Base-by-base conservation (phyloP, 2,888 invertebrate genomes). In the Philereme vetulata region DNA sequence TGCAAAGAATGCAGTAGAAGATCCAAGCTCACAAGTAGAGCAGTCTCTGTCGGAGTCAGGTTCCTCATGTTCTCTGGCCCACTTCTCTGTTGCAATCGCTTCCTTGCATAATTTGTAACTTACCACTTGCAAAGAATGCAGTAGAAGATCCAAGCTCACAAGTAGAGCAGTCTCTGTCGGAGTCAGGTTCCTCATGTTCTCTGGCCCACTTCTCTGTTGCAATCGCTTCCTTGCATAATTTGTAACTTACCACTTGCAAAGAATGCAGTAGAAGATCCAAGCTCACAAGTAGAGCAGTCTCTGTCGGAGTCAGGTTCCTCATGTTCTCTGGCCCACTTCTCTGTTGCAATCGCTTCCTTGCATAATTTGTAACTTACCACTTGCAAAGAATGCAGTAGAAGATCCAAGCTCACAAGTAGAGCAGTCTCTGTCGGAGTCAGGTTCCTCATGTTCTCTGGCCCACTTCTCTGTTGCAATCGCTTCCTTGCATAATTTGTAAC, bases 201-300 rank as follows among this genome's bases (percentile, higher is more conserved):
- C 71, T 68, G 4, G 88, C 84, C 92, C 92, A 92, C 47, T 75
- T 72, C 55, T 79, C 78, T 0, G 91, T 90, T 0, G 84, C 86
- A 0, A 84, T 72, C 0, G 86, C 86, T 53, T 91, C 91, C 45
- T 79, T 81, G 66, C 88, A 85, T 38, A 91, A 70, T 4, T 83
- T 78, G 21, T 21, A 21, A 21, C 54, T 68, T 67, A 87, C 91
- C 92, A 38, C 83, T 84, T 33, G 88, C 84, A 64, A 90, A 82
- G 72, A 91, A 92, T 0, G 89, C 87, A 0, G 89, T 87, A 21
- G 81, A 80, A 1, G 90, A 87, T 7, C 92, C 92, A 1, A 92
- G 79, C 49, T 77, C 72, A 56, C 90, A 90, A 1, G 71, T 72
- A 32, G 76, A 65, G 64, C 90, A 90, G 61, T 84, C 84, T 3